These are phyloP conservation scores for Enteromius trimaculatus DNA, from an alignment of 2,797 vertebrate species.

Conservation along the genomic window DNA sequence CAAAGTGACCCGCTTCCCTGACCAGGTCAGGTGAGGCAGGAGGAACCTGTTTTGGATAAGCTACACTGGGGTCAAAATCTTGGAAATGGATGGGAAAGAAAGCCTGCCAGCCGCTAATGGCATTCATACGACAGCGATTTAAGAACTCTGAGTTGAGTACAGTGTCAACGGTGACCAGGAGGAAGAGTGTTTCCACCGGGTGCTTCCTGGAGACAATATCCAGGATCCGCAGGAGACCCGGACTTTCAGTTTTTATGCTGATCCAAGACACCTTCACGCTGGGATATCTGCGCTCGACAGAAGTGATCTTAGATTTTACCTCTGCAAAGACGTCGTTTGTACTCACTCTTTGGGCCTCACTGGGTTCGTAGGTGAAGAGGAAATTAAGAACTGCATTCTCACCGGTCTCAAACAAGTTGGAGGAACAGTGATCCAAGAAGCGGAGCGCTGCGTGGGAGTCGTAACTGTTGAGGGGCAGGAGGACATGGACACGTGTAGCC, in stretches of 20 bases:
- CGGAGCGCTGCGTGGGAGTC: constrained; percentile 77
- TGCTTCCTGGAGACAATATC: constrained; percentile 98
- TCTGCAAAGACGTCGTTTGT: constrained; percentile 89
- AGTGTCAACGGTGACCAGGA: constrained; percentile 86
- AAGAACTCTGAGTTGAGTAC: constrained; percentile 89
- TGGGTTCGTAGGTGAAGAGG: constrained; percentile 91
- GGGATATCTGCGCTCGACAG: constrained; percentile 85
- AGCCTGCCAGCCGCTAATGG: constrained; percentile 96
- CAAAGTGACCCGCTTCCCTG: constrained; percentile 89
- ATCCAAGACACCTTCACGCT: constrained; percentile 94
- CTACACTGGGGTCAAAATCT: constrained; percentile 89
- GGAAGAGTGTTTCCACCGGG: constrained; percentile 92
- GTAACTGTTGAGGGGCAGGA: constrained; percentile 84
- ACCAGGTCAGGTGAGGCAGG: constrained; percentile 81
- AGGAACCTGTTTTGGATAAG: constrained; percentile 81
- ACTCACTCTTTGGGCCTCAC: constrained; percentile 91
- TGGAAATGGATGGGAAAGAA: constrained; percentile 99
- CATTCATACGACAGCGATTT: constrained; percentile 97
- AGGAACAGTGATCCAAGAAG: constrained; percentile 86
- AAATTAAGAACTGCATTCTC: constrained; percentile 91
- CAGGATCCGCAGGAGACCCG: constrained; percentile 92
- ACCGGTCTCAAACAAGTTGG: constrained; percentile 85
- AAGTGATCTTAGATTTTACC: constrained; percentile 86
- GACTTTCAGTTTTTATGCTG: constrained; percentile 91
- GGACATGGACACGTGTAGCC: constrained; percentile 89